Base-by-base conservation (phyloP, 2,113 vertebrate species). In the Aptenodytes patagonicus region DNA sequence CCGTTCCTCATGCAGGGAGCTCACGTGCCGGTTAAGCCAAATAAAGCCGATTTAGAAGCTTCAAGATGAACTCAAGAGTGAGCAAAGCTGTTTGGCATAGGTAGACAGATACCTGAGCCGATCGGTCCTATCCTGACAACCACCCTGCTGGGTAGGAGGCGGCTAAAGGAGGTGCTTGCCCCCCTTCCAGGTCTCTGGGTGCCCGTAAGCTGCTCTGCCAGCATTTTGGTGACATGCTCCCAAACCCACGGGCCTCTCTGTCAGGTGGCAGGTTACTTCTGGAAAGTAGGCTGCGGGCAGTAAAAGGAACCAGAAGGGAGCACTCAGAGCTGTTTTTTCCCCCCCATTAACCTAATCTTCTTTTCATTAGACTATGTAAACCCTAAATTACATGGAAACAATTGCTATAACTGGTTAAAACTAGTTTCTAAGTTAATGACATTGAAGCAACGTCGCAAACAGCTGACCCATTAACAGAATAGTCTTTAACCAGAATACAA, bases 341-440 rank as follows among this genome's bases (percentile, higher is more conserved):
- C 46, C 54, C 44, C 75, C 54, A 94, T 94, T 97, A 96, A 89
- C 81, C 77, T 95, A 93, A 95, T 92, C 62, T 93, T 87, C 87
- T 89, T 90, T 92, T 96, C 95, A 83, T 93, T 95, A 92, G 91
- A 96, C 42, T 89, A 94, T 32, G 93, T 95, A 96, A 96, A 90
- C 96, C 95, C 79, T 79, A 77, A 94, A 82, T 68, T 91, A 86
- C 89, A 73, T 49, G 44, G 86, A 94, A 90, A 58, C 58, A 95
- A 88, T 88, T 86, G 25, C 71, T 79, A 8, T 65, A 84, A 95
- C 92, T 73, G 44, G 78, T 93, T 95, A 96, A 91, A 94, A 90
- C 77, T 47, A 83, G 96, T 89, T 96, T 72, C 83, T 47, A 84
- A 94, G 62, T 87, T 95, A 93, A 96, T 66, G 90, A 79, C 64